These are phyloP conservation scores for Chydorus sphaericus DNA, from an alignment of 2,888 invertebrate species.

Conservation along the genomic window DNA sequence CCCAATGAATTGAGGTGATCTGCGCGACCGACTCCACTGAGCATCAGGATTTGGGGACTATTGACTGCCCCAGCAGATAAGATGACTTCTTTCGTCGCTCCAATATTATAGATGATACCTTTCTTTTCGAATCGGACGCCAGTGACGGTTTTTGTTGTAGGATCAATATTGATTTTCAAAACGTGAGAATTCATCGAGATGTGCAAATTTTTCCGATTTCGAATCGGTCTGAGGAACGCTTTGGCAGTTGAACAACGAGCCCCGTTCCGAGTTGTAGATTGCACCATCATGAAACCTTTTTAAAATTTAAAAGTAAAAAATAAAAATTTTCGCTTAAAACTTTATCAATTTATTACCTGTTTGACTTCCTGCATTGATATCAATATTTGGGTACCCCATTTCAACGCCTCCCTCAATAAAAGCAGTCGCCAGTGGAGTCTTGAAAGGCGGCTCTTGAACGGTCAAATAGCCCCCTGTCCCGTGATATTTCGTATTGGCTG, in stretches of 20 bases:
- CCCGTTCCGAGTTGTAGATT: conserved; percentile 71
- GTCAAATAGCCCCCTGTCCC: conserved; percentile 63
- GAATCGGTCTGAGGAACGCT: conserved; percentile 65
- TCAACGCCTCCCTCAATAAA: conserved; percentile 23
- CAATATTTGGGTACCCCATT: conserved; percentile 21
- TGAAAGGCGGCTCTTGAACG: conserved; percentile 57
- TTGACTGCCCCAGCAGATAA: conserved; percentile 76
- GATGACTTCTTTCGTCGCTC: conserved; percentile 65
- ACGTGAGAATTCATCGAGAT: conserved; percentile 64
- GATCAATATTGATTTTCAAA: conserved; percentile 56
- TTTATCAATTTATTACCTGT: conserved; percentile 31
- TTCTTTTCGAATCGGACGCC: conserved; percentile 64
- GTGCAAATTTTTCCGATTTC: conserved; percentile 62
- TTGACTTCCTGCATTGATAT: conserved; percentile 16
- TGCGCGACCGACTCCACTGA: conserved; percentile 41
- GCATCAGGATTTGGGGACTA: conserved; percentile 60
- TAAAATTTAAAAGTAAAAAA: background rate
- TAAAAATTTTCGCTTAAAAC: background rate
- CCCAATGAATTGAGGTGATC: conserved; percentile 54
- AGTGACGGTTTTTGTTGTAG: conserved; percentile 51
- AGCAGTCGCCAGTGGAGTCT: conserved; percentile 32
- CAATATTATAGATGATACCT: conserved; percentile 40
- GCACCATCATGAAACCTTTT: conserved; percentile 65
- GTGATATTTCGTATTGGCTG: conserved; percentile 65
- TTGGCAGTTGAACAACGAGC: conserved; percentile 70